These are phyloP conservation scores for Podilymbus podiceps DNA, from an alignment of 2,113 vertebrate genomes.

Conservation along the genomic window DNA sequence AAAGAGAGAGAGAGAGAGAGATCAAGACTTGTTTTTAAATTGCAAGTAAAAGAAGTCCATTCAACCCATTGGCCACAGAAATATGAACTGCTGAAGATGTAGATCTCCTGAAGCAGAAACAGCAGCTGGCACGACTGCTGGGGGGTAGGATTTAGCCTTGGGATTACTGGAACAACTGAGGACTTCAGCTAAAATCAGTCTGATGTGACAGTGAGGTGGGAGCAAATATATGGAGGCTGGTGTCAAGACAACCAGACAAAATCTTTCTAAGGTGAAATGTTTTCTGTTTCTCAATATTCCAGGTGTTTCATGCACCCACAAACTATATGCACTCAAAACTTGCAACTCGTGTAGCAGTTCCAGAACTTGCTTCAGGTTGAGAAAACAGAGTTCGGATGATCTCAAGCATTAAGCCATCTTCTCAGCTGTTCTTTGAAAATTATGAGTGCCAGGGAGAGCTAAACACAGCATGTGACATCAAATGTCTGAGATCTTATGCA, in stretches of 20 bases:
- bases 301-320: background rate
- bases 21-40: background rate
- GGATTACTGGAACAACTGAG: background rate
- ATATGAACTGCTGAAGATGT: background rate
- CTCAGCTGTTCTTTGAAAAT: background rate
- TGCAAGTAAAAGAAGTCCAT: background rate
- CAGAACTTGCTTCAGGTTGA: background rate
- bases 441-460: background rate
- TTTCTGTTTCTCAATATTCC: background rate
- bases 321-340: background rate
- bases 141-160: background rate
- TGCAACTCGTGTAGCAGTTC: background rate
- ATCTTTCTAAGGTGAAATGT: background rate
- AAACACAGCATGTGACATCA: slow-evolving; percentile 18
- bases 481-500: background rate
- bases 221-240: background rate
- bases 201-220: background rate
- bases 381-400: background rate
- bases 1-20: background rate
- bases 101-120: background rate
- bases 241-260: background rate
- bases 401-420: background rate
- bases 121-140: background rate
- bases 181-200: background rate
- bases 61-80: background rate